phyloP scores from a whole-genome alignment of 2,888 invertebrate species.

The Drosophila koepferae region DNA sequence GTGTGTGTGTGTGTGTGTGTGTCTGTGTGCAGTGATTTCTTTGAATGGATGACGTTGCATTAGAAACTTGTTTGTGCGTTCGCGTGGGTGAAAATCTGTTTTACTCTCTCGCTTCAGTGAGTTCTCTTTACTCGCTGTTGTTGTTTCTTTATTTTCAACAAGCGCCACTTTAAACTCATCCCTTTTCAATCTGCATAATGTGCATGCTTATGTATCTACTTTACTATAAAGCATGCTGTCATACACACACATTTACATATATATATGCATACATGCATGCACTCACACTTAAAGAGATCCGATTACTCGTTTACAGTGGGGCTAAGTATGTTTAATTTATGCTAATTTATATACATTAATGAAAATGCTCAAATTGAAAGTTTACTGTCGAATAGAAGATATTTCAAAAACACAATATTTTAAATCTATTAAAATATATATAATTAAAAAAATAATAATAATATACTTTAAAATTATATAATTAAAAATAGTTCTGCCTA shows the following conservation, averaged over 20 bases:
- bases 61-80: slow-evolving; percentile 67
- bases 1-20: slow-evolving; percentile 31
- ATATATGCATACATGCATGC: background rate
- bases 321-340: slow-evolving; percentile 7
- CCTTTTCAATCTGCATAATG: slow-evolving; percentile 68
- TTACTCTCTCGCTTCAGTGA: slow-evolving; percentile 38
- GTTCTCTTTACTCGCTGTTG: slow-evolving; percentile 19
- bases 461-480: background rate
- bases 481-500: too few relatives aligned
- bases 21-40: slow-evolving; percentile 57
- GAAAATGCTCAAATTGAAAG: slow-evolving; percentile 6
- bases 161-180: slow-evolving; percentile 77
- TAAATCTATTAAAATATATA: background rate
- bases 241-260: slow-evolving; percentile 14
- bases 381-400: background rate
- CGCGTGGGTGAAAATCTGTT: slow-evolving; percentile 43
- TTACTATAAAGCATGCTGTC: slow-evolving; percentile 65
- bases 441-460: background rate
- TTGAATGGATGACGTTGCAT: slow-evolving; percentile 73
- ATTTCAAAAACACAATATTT: background rate
- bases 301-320: slow-evolving; percentile 67
- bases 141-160: slow-evolving; percentile 55
- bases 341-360: slow-evolving; percentile 3
- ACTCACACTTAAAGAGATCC: slow-evolving; percentile 44
- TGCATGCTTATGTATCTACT: slow-evolving; percentile 77